These are phyloP conservation scores for Benthosema pterotum DNA, from an alignment of 2,797 vertebrate genomes.

Conservation along the genomic window DNA sequence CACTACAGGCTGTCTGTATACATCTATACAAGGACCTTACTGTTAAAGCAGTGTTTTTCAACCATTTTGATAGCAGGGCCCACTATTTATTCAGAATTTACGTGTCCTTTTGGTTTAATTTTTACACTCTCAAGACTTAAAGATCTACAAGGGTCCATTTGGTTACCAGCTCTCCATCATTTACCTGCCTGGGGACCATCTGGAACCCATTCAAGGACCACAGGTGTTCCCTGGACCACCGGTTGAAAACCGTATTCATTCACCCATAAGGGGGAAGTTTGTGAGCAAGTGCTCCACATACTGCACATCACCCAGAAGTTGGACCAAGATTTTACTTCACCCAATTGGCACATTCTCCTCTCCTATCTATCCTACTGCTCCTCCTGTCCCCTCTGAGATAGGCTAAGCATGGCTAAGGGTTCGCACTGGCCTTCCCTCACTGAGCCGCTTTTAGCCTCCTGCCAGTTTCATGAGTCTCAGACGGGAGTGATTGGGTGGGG, in stretches of 20 bases:
- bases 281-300: slow-evolving; percentile 4
- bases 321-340: slow-evolving; percentile 48
- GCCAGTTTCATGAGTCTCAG: slow-evolving; percentile 73
- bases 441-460: slow-evolving; percentile 77
- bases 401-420: slow-evolving; percentile 68
- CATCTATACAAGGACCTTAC: too few species aligned
- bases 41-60: too few species aligned
- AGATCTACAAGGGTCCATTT: too few species aligned
- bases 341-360: slow-evolving; percentile 41
- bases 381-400: slow-evolving; percentile 63
- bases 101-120: too few species aligned
- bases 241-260: too few species aligned
- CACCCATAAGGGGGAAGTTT: slow-evolving; percentile 31
- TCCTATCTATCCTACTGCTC: slow-evolving; percentile 32
- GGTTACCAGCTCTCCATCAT: too few species aligned
- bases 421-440: slow-evolving; percentile 73
- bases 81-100: too few species aligned
- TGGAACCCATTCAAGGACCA: too few species aligned
- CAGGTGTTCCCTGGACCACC: too few species aligned
- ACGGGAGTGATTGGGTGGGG: slow-evolving; percentile 60
- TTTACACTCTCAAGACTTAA: too few species aligned
- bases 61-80: too few species aligned
- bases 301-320: slow-evolving; percentile 36
- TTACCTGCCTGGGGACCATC: too few species aligned
- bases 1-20: neutral